phyloP scores from a whole-genome alignment of 2,888 invertebrate species.

The Ectemnius cavifrons region DNA sequence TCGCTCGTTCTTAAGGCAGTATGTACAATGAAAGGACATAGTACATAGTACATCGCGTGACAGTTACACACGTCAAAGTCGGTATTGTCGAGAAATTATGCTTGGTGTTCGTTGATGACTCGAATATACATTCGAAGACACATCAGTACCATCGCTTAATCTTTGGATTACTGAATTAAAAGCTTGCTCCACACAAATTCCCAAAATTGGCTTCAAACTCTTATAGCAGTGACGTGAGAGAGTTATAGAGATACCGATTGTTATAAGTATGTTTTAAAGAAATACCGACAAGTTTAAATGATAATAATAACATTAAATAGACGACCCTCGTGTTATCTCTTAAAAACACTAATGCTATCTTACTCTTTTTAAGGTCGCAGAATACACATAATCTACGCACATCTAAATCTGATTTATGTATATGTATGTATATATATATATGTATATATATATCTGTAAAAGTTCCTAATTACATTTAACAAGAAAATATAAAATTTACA shows the following conservation, averaged over 20 bases:
- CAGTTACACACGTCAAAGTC: neutral
- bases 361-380: slow-evolving; percentile 34
- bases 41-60: neutral
- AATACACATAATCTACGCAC: slow-evolving; percentile 40
- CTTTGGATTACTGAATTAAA: slow-evolving; percentile 51
- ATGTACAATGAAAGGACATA: neutral
- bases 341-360: slow-evolving; percentile 45
- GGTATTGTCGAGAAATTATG: slow-evolving; percentile 27
- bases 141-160: slow-evolving; percentile 39
- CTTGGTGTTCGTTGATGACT: slow-evolving; percentile 30
- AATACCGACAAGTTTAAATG: slow-evolving; percentile 32
- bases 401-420: neutral
- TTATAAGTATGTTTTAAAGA: slow-evolving; percentile 23
- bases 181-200: slow-evolving; percentile 12
- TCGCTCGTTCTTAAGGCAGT: slow-evolving; percentile 1
- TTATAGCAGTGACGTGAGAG: too few relatives aligned
- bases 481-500: slow-evolving; percentile 62
- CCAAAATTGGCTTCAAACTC: too few relatives aligned
- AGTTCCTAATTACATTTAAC: slow-evolving; percentile 52
- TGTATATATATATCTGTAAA: slow-evolving; percentile 26
- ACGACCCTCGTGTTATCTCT: slow-evolving; percentile 25
- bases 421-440: slow-evolving; percentile 24
- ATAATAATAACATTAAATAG: slow-evolving; percentile 41
- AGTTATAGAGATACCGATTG: too few relatives aligned
- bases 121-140: neutral